Conservation (phyloP, 2,113 vertebrate species). For the Furnarius figulus region DNA sequence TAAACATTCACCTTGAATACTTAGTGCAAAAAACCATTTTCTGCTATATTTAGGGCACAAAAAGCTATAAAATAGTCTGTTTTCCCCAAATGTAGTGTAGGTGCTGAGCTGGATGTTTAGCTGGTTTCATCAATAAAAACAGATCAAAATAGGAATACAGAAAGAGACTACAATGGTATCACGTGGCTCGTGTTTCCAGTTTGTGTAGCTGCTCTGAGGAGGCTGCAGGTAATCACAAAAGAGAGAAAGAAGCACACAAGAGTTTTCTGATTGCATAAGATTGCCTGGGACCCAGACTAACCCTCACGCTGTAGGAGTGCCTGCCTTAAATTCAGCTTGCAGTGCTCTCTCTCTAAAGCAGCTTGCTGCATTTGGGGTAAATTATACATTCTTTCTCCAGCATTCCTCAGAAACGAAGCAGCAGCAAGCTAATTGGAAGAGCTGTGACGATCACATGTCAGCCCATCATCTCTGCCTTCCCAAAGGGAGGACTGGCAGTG, state of each 20-base stretch:
- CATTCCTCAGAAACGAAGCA: background rate
- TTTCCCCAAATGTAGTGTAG: background rate
- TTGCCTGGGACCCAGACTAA: background rate
- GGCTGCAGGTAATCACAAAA: background rate
- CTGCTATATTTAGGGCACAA: background rate
- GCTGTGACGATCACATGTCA: background rate
- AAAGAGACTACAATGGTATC: background rate
- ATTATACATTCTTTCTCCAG: background rate
- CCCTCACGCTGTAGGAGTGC: rapidly evolving
- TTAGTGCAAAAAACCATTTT: background rate
- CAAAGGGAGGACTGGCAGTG: background rate
- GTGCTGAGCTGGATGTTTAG: background rate
- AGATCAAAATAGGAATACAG: background rate
- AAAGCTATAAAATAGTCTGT: background rate
- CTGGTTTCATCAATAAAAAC: background rate
- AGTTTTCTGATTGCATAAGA: rapidly evolving
- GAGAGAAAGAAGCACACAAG: background rate
- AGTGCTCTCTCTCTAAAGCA: background rate
- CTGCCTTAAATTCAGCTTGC: background rate
- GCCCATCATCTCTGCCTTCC: background rate
- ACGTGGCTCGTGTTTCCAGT: background rate
- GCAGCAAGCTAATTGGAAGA: background rate
- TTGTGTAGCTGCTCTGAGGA: background rate
- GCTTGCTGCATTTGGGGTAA: background rate
- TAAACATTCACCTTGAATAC: background rate